Evolutionary conservation across 2,113 vertebrate genomes (phyloP), one percentile per base, ranked within the genome.

Genomic region (Lycocorax pyrrhopterus): DNA sequence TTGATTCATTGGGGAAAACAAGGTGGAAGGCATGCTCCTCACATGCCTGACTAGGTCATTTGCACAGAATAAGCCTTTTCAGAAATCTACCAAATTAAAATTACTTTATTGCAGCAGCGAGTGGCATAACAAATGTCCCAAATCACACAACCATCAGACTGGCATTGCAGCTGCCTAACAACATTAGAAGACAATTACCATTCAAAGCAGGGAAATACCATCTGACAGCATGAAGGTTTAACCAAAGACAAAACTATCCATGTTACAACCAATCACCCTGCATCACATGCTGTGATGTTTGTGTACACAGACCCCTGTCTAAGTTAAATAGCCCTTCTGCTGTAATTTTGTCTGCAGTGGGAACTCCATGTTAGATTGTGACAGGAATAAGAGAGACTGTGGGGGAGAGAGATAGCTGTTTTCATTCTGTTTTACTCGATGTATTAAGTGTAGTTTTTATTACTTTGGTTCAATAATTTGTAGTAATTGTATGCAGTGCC

Each of bases 211-310:
- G 47, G 44, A 92, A 74, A 58, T 35, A 37, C 9, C 27, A 52
- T 68, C 44, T 78, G 64, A 79, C 64, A 92, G 60, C 72, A 63
- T 39, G 68, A 59, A 75, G 10, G 47, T 62, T 90, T 89, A 80
- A 77, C 30, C 43, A 52, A 64, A 71, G n/a, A 62, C 39, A 73
- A 69, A 84, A 58, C 64, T 86, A 12, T 29, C 46, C 32, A 16
- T 0, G 0, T 51, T 81, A 63, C 43, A 47, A 8, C 0, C 2
- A 29, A 62, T 71, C 8, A 1, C 30, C 13, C 46, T 30, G 37
- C 55, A 74, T 58, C 51, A 12, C 58, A 58, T 1, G 0, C 63
- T 67, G 59, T 0, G 0, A 30, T 22, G 27, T 58, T 39, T 77
- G 55, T 3, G 0, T 51, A 72, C 19, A 43, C 35, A 74, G 39